Base-by-base conservation (phyloP, 2,888 invertebrate species). In the Aleiodes alternator region DNA sequence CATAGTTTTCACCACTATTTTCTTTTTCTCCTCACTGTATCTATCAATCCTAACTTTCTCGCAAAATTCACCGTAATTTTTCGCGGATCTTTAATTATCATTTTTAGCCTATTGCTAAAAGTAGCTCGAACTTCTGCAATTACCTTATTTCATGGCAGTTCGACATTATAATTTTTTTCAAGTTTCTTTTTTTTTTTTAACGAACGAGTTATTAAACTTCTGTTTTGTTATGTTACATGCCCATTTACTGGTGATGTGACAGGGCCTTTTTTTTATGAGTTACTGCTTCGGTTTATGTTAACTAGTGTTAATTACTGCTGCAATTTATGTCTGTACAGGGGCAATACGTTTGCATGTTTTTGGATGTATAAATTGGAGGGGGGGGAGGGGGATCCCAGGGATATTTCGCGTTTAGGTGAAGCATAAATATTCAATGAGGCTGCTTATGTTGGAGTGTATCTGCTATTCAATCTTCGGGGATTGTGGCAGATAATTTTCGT, bases 161-260 rank as follows among this genome's bases (percentile, higher is more conserved):
- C 53, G n/a, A 53, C 53, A 14, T 53, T 16, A 53, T 53, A 6
- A 14, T 53, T 3, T 14, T 16, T 53, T 53, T 53, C 11, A n/a
- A 16, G n/a, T 16, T 16, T 53, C 1, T 53, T 53, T 53, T 23
- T 23, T 23, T 23, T 23, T n/a, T 51, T 5, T 5, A 2, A 14
- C 4, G 8, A 9, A 16, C 6, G 5, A 76, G 73, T 78, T 78
- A 80, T 79, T 80, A 82, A 82, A 79, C 79, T 80, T 79, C 80
- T 77, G 31, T 74, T 53, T 23, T 43, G 55, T 59, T 38, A 56
- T 34, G 78, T 71, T 69, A 75, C 78, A 78, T 80, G 79, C 79
- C 80, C 80, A 81, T 79, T 80, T 80, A 79, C 81, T 78, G 79
- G 78, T 80, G 79, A 80, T 80, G 78, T 79, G 79, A 78, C 79